phyloP scores from a whole-genome alignment of 2,888 invertebrate genomes.

The Slavum lentiscoides region DNA sequence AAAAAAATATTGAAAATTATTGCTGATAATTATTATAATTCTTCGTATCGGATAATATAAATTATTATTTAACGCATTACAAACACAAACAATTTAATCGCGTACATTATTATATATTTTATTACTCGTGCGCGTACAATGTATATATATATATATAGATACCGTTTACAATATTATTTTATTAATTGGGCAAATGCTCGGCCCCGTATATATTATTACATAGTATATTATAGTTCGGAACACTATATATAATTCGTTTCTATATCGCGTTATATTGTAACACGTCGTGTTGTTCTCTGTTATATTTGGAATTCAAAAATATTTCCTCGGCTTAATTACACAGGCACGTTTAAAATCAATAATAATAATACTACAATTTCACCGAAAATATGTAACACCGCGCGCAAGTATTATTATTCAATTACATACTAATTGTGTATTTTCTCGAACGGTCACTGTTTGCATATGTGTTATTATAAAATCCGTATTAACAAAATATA shows the following conservation, averaged over 20 bases:
- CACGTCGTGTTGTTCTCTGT: too few relatives aligned
- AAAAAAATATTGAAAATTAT: background rate
- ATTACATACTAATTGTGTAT: too few relatives aligned
- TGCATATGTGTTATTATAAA: background rate
- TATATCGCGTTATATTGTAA: too few relatives aligned
- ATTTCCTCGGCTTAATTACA: too few relatives aligned
- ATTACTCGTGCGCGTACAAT: background rate
- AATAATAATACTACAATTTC: background rate
- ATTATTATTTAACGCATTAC: constrained; percentile 18
- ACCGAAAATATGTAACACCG: background rate
- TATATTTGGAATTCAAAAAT: too few relatives aligned
- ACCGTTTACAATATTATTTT: background rate
- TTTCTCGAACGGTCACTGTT: too few relatives aligned
- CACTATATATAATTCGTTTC: too few relatives aligned
- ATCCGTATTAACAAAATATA: too few relatives aligned
- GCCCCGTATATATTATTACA: too few relatives aligned
- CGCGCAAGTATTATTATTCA: too few relatives aligned
- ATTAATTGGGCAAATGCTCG: too few relatives aligned
- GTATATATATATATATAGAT: background rate
- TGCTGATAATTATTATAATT: background rate
- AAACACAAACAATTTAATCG: constrained; percentile 4
- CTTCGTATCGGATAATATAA: background rate
- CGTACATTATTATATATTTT: background rate
- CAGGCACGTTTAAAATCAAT: background rate
- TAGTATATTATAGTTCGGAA: too few relatives aligned